Evolutionary conservation across 2,113 vertebrate genomes (phyloP), one percentile per base, ranked within the genome.

Genomic region (Ancistrus triradiatus): DNA sequence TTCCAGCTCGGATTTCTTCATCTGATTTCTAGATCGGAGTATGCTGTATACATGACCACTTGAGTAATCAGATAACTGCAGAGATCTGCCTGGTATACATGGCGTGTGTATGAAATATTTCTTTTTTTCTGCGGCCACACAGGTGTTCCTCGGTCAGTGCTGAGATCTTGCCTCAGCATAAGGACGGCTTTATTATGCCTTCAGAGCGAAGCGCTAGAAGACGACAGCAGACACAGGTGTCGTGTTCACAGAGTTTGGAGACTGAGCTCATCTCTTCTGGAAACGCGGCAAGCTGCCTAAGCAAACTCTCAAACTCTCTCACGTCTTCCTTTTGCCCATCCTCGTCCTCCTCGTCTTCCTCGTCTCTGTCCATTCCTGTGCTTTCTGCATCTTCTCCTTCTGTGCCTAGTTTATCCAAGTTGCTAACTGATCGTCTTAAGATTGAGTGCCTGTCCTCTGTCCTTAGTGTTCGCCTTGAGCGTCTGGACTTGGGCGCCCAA

Each of bases 371-470:
- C n/a, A n/a, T n/a, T n/a, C n/a, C 31, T 3, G 3, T 40, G 22
- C 44, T 15, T 21, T 35, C 70, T 15, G 15, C 35, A 21, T 58
- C 49, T 8, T 11, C 21, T 43, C 18, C 70, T 13, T 9, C 47
- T 49, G 44, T 44, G 10, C 10, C 14, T 11, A n/a, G 15, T 21
- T 18, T 59, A 17, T 33, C 21, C 13, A 51, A 58, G 37, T 7
- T 9, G 0, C 61, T 61, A 4, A 24, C 44, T 25, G 71, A 65
- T 9, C 43, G 14, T 37, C 66, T 74, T 10, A 74, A 69, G 14
- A 33, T 40, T 8, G 56, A 69, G n/a, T 74, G 71, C 40, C n/a
- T 69, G 27, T 61, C 58, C 21, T 74, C 71, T 18, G 55, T 60
- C 43, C 35, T 74, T 2, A 43, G 27, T 3, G 71, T 74, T 10